Percentiles rank a stretch among this genome's conserved stretches.
These are phyloP conservation scores for Ceyx cyanopectus DNA, from an alignment of 2,113 vertebrate genomes.

Conservation along the genomic window DNA sequence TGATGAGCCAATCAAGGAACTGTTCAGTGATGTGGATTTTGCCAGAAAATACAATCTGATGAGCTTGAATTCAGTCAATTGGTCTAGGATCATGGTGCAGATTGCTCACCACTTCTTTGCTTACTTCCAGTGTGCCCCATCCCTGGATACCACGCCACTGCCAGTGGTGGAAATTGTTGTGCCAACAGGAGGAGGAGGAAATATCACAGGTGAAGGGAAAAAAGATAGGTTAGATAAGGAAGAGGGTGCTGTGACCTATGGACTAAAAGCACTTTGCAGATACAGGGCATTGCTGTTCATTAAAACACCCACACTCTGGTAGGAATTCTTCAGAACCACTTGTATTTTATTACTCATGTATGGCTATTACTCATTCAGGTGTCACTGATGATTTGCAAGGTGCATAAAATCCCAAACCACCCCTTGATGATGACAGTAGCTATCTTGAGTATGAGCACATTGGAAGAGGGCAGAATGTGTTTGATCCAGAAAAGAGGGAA, in stretches of 20 bases:
- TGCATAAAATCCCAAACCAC: constrained; percentile 32
- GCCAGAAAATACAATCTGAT: constrained; percentile 82
- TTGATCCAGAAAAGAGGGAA: constrained; percentile 18
- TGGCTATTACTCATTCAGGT: constrained; percentile 33
- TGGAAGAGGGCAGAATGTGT: neutral
- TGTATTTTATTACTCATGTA: constrained; percentile 49
- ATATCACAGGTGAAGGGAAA: constrained; percentile 83
- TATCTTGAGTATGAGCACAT: neutral
- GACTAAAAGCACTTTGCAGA: constrained; percentile 24
- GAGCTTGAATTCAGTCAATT: constrained; percentile 94
- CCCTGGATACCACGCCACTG: constrained; percentile 41
- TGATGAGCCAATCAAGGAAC: constrained; percentile 82
- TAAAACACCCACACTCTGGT: constrained; percentile 60
- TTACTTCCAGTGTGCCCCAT: constrained; percentile 81
- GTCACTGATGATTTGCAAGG: constrained; percentile 15
- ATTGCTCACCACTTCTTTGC: constrained; percentile 89
- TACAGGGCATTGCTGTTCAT: constrained; percentile 36
- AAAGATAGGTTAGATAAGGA: constrained; percentile 21
- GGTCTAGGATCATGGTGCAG: constrained; percentile 91
- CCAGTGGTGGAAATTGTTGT: constrained; percentile 89
- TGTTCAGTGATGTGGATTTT: constrained; percentile 85
- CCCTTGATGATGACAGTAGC: neutral
- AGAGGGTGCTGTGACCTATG: constrained; percentile 15
- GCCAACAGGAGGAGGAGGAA: constrained; percentile 92
- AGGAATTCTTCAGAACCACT: constrained; percentile 63